Base-by-base conservation (phyloP, 2,797 vertebrate species). In the Caiman crocodilus region DNA sequence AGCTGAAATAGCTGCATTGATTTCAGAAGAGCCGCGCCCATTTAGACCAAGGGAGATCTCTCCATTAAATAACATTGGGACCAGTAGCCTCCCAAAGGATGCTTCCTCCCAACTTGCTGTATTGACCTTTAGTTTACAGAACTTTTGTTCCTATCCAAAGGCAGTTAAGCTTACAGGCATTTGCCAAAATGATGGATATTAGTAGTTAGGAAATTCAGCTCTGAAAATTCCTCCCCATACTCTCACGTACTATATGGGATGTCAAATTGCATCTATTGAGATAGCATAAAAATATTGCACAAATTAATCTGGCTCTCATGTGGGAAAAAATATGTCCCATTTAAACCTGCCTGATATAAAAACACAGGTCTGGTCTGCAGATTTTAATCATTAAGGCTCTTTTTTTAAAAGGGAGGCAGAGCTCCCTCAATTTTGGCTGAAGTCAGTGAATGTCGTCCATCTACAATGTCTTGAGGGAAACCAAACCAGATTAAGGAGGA, bases 401-500 rank as follows among this genome's bases (percentile, higher is more conserved):
- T 50, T 50, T 50, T 50, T 50, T 10, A 50, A 50, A 50, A 67
- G 18, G 30, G n/a, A 18, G 64, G 7, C 17, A 30, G 64, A 67
- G n/a, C 16, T 30, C 16, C n/a, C n/a, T 20, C 64, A 30, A 32
- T 67, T 67, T 30, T 30, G 32, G 64, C 18, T 32, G n/a, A 67
- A 30, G 17, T 67, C 64, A 67, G 32, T 20, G 64, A 30, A 30
- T 30, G 14, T 10, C 5, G n/a, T 67, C n/a, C 32, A 17, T 67
- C 16, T 18, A 18, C 8, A 20, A n/a, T 67, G n/a, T 67, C 64
- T 67, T 18, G 90, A 85, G 65, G 93, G 15, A 92, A 93, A 89
- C 91, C 80, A 95, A 96, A 97, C 86, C 92, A 94, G 94, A 94
- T 86, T 91, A 88, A 82, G 75, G 91, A 82, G 94, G 85, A 75